Evolutionary conservation across 2,888 invertebrate species (phyloP).

Genomic region (Eristalinus sepulchralis): DNA sequence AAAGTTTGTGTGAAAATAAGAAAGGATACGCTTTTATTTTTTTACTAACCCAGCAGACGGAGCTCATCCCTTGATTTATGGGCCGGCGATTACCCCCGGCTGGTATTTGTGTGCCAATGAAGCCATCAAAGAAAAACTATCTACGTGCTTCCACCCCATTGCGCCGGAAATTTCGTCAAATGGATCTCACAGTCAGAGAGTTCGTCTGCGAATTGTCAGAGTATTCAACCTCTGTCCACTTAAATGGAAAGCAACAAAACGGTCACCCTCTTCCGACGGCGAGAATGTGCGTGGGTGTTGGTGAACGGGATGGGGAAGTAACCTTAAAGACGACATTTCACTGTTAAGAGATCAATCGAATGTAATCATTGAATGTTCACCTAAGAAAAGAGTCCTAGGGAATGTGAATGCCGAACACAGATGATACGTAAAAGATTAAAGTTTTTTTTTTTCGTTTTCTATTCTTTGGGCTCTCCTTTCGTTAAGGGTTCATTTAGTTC

Average conservation of each 20-base stretch:
- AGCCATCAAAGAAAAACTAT: neutral
- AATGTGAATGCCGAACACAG: constrained; percentile 43
- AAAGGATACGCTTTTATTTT: neutral
- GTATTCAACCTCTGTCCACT: constrained; percentile 1
- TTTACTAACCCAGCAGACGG: neutral
- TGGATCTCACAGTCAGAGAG: neutral
- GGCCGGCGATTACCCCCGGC: neutral
- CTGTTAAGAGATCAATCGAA: constrained; percentile 26
- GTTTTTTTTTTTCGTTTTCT: constrained; percentile 8
- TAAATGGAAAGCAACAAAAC: constrained; percentile 8
- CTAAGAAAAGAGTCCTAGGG: constrained; percentile 27
- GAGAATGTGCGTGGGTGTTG: neutral
- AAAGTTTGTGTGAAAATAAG: neutral
- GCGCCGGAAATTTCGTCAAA: neutral
- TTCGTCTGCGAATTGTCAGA: neutral
- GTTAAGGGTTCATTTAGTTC: constrained; percentile 3
- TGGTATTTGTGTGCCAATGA: neutral
- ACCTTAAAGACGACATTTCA: neutral
- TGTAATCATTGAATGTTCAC: constrained; percentile 27
- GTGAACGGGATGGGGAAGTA: neutral
- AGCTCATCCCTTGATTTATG: neutral
- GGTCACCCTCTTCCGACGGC: constrained; percentile 1
- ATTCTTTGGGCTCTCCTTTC: neutral
- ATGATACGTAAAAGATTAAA: constrained; percentile 34
- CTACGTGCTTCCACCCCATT: constrained; percentile 1